Evolutionary conservation across 2,888 invertebrate species (phyloP), one percentile per base, ranked within the genome.

Genomic region (Scaptomyza tumidula): DNA sequence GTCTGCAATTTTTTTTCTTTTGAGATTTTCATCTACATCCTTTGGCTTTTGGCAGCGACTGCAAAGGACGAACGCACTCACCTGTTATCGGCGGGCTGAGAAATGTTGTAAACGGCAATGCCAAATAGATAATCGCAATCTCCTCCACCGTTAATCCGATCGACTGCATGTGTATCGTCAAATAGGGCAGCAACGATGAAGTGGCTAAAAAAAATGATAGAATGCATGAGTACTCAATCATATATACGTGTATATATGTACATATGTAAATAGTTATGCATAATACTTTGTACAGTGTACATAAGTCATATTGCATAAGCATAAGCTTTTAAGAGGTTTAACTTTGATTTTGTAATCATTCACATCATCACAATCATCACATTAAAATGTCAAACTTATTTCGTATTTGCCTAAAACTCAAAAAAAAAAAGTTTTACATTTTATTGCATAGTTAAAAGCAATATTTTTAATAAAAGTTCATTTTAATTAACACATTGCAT

Each of bases 101-200:
- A 90, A 97, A 97, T 6, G 97, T 96, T 6, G 97, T 96, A 85
- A 97, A 95, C 9, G 97, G 97, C 89, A 97, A 93, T 2, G 97
- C 95, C 85, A 97, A 94, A 92, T 97, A 97, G 82, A 97, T 96
- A 88, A 97, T 95, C 58, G 97, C 96, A 71, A 97, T 96, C 93
- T 98, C 97, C 85, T 96, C 95, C 76, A 97, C 95, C 49, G 96
- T 96, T 64, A 98, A 93, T 67, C 97, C 97, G 90, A 97, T 95
- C 89, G 96, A 92, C 92, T 96, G 96, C 97, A 98, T 97, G 93
- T 97, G 97, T 78, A 98, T 95, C 2, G 97, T 96, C 88, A 98
- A 93, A 91, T 97, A 98, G 0, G 98, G 97, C 63, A 97, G 92
- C 55, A 98, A 93, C 7, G 96, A 96, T 55, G 97, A 96, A 37